Conservation (phyloP, 2,888 invertebrate genomes). For the Xylocampa areola region DNA sequence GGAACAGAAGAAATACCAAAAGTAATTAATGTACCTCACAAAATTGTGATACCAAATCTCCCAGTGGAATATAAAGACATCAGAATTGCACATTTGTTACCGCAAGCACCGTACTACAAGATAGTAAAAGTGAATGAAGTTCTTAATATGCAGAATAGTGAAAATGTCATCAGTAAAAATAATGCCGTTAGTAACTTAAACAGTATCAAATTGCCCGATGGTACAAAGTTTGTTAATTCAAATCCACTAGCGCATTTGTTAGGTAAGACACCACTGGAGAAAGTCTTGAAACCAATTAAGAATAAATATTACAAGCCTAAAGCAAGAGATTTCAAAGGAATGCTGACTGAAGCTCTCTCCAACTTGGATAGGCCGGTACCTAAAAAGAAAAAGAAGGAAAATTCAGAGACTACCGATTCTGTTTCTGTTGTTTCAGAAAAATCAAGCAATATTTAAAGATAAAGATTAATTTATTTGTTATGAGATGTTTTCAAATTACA, state of each 20-base stretch:
- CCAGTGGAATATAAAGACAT: constrained; percentile 66
- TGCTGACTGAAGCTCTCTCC: constrained; percentile 72
- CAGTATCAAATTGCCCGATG: constrained; percentile 70
- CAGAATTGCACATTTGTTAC: constrained; percentile 74
- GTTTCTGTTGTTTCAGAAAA: neutral
- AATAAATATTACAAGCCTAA: constrained; percentile 74
- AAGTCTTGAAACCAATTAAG: constrained; percentile 57
- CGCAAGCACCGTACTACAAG: constrained; percentile 80
- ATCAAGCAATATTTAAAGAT: neutral
- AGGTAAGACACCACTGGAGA: constrained; percentile 63
- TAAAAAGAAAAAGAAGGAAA: constrained; percentile 26
- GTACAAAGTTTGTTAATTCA: constrained; percentile 74
- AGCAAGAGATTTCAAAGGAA: constrained; percentile 65
- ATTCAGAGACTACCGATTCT: too few relatives aligned
- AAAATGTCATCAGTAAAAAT: neutral
- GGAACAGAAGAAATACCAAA: constrained; percentile 63
- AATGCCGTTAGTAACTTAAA: constrained; percentile 11
- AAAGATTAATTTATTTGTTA: constrained; percentile 24
- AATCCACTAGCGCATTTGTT: constrained; percentile 82
- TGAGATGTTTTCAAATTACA: too few relatives aligned
- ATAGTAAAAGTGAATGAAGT: constrained; percentile 78
- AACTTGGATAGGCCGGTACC: constrained; percentile 58
- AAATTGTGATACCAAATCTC: constrained; percentile 71
- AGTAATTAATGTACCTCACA: constrained; percentile 52
- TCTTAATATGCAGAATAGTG: constrained; percentile 24